Evolutionary conservation across 2,113 vertebrate species (phyloP), one percentile per base, ranked within the genome.

Genomic region (Lepisosteus osseus): DNA sequence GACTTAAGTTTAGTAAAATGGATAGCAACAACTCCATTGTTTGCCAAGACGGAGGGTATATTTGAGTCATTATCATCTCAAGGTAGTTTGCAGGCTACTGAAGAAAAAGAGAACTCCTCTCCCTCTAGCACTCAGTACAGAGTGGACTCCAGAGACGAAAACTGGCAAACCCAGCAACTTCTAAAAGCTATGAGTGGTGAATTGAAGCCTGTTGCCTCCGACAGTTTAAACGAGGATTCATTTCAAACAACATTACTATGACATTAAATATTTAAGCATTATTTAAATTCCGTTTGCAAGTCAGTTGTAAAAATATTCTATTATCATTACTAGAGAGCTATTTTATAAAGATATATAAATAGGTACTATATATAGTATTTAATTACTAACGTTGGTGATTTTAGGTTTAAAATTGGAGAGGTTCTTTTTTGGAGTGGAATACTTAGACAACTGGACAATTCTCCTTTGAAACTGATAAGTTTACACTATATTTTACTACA

Each of bases 281-380:
- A 87, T 87, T 82, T 85, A 73, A 80, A 85, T 89, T 88, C 83
- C 84, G 86, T 95, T 96, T 96, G 94, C 94, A 96, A 94, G 92
- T 81, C 89, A 85, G 86, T 85, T 86, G 83, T 90, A 82, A 90
- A 42, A 76, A 87, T 88, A 89, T 87, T 92, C 61, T 88, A 89
- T 89, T 86, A 90, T 93, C 83, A 82, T 77, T 82, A 79, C 90
- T 86, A 90, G 83, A 77, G 80, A 82, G 84, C 83, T 85, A 57
- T 90, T 91, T 89, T 87, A 88, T 90, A 76, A 82, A 79, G 80
- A 71, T 72, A 64, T 73, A 73, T 79, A 78, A 54, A 84, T 82
- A 82, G 89, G 89, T 92, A 92, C 90, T 55, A 47, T 64, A 17
- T 63, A 44, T 12, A 4, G 4, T 3, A 59, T 59, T 59, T 59